Base-by-base conservation (phyloP, 2,113 vertebrate species). In the Petroica traversi region DNA sequence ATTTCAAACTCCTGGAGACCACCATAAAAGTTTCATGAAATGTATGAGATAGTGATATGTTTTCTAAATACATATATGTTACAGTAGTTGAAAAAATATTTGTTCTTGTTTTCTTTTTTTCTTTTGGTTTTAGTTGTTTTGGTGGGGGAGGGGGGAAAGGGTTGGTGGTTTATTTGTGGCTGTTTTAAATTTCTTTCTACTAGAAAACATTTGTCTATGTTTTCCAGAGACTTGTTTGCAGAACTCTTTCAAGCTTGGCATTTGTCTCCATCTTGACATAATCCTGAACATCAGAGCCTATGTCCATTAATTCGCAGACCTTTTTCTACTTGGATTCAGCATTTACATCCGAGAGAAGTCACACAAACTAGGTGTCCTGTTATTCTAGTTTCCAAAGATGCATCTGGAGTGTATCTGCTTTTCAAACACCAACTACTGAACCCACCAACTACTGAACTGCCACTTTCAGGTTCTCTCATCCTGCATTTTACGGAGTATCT, bases 131-230 rank as follows among this genome's bases (percentile, higher is more conserved):
- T 22, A 26, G n/a, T 18, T 67, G 23, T 3, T 52, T 19, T 1
- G 1, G 2, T 3, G 33, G 15, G 4, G 1, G 8, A 12, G 7
- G 26, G 12, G 26, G 18, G 5, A 45, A 45, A 12, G 9, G 11
- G 6, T 8, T 84, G 38, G 7, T 11, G 11, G 3, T 41, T 49
- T 23, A 16, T 57, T 64, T 68, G 8, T 6, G 9, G 33, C 52
- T 5, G 4, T 29, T 80, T 78, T 63, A 5, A 13, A n/a, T 40
- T 86, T 40, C 4, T 55, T 25, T 77, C 77, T 72, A 63, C 12
- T 38, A 55, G 9, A 34, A 63, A 62, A 68, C 1, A 19, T 52
- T 88, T 88, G n/a, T 29, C n/a, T 43, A 3, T 43, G 1, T 62
- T 89, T 91, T 66, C 19, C 2, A 6, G n/a, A 64, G 57, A 7